A percentile compares a stretch with the other conserved stretches of the same genome.
phyloP scores from a whole-genome alignment of 2,888 invertebrate species.

The Pollenia griseotomentosa region DNA sequence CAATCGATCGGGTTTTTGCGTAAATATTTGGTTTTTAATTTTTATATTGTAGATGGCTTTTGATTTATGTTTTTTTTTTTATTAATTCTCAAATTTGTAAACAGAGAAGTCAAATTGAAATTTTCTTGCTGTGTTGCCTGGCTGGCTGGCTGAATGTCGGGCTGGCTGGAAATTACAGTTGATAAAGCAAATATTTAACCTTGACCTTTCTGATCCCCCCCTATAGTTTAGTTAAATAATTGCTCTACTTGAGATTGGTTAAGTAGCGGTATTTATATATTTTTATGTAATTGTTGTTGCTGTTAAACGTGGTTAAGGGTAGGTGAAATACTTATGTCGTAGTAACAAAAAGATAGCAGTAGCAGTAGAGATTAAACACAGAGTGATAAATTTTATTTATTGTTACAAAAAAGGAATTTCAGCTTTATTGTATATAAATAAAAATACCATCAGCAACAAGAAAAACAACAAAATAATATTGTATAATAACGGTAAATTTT shows the following conservation, averaged over 20 bases:
- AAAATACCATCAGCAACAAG: conserved; percentile 26
- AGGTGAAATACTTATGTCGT: neutral
- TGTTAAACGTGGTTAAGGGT: conserved; percentile 9
- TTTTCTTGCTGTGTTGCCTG: conserved; percentile 21
- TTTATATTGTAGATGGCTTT: conserved; percentile 2
- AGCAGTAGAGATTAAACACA: conserved; percentile 55
- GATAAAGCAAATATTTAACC: conserved; percentile 20
- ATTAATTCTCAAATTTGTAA: conserved; percentile 22
- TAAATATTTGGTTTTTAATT: conserved; percentile 1
- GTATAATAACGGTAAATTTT: conserved; percentile 35
- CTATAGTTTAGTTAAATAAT: conserved; percentile 56
- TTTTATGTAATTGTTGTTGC: conserved; percentile 3
- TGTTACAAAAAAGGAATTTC: conserved; percentile 56
- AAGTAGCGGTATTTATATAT: conserved; percentile 42
- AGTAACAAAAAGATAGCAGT: neutral
- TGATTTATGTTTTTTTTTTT: conserved; percentile 10
- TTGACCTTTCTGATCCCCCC: conserved; percentile 47
- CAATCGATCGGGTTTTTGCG: neutral
- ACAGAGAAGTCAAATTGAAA: conserved; percentile 15
- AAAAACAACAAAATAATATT: conserved; percentile 29
- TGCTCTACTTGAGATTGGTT: conserved; percentile 53
- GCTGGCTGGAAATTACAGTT: neutral
- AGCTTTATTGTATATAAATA: conserved; percentile 28
- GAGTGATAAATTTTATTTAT: conserved; percentile 62
- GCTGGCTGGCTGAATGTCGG: neutral